phyloP scores from a whole-genome alignment of 92 coral and sea anemone genomes.

The Plumapathes pennacea region DNA sequence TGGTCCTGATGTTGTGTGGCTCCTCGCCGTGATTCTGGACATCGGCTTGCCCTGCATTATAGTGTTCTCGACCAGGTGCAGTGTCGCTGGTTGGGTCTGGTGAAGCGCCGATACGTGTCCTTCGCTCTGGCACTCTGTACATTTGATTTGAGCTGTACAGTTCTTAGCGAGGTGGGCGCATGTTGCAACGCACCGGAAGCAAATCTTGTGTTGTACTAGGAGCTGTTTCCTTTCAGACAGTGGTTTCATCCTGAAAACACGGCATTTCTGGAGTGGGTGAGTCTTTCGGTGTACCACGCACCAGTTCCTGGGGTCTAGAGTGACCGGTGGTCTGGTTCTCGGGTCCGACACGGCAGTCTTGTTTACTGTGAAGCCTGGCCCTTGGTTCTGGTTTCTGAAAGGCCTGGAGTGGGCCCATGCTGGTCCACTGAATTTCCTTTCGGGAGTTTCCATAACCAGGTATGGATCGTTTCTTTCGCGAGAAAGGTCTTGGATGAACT shows the following conservation, averaged over 20 bases:
- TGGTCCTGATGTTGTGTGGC: neutral
- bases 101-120: conserved; percentile 17
- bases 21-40: no score
- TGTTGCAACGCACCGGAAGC: conserved; percentile 24
- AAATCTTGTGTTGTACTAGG: conserved; percentile 9
- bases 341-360: conserved; percentile 6
- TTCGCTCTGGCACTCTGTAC: conserved; percentile 33
- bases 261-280: conserved; percentile 31
- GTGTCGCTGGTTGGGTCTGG: no score
- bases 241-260: conserved; percentile 25
- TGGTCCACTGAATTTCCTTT: neutral
- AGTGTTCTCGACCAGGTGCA: no score
- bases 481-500: conserved; percentile 25
- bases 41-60: no score
- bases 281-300: conserved; percentile 22
- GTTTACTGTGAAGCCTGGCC: neutral
- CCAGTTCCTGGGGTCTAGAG: conserved; percentile 12
- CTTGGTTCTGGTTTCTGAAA: neutral
- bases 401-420: neutral
- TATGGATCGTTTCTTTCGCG: conserved; percentile 44
- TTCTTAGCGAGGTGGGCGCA: conserved; percentile 21
- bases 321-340: no score
- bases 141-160: conserved; percentile 5
- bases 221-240: conserved; percentile 18
- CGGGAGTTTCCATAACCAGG: conserved; percentile 13